Percentiles rank a stretch among this genome's conserved stretches.
phyloP scores from a whole-genome alignment of 2,797 vertebrate species.

The Nannoperca obscura region DNA sequence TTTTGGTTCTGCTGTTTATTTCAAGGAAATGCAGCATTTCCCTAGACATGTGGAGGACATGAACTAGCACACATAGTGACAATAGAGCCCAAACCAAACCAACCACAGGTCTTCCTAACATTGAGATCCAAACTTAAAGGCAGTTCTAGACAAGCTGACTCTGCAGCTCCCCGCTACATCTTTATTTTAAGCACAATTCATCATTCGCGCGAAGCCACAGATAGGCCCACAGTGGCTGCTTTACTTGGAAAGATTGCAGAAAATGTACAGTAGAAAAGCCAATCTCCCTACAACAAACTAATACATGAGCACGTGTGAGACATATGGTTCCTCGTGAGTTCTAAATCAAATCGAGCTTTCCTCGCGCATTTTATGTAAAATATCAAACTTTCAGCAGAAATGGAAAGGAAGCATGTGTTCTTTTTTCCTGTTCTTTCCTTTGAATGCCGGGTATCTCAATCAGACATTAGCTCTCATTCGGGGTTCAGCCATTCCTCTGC shows the following conservation, averaged over 20 bases:
- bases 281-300: slow-evolving; percentile 18
- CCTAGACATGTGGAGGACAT: neutral
- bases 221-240: neutral
- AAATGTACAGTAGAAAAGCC: neutral
- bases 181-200: neutral
- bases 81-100: neutral
- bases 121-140: neutral
- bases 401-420: neutral
- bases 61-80: neutral
- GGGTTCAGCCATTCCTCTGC: slow-evolving; percentile 20
- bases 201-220: neutral
- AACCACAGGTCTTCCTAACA: neutral
- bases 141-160: neutral
- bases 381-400: slow-evolving; percentile 3
- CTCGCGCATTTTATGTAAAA: neutral
- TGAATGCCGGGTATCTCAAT: slow-evolving; percentile 1
- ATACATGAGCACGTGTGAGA: slow-evolving; percentile 33
- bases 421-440: neutral
- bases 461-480: neutral
- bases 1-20: neutral
- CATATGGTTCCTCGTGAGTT: neutral
- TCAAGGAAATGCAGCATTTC: neutral
- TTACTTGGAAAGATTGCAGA: slow-evolving; percentile 25
- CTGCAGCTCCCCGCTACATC: neutral
- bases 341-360: slow-evolving; percentile 19